phyloP scores from a whole-genome alignment of 2,797 vertebrate genomes.

The Squalus acanthias region DNA sequence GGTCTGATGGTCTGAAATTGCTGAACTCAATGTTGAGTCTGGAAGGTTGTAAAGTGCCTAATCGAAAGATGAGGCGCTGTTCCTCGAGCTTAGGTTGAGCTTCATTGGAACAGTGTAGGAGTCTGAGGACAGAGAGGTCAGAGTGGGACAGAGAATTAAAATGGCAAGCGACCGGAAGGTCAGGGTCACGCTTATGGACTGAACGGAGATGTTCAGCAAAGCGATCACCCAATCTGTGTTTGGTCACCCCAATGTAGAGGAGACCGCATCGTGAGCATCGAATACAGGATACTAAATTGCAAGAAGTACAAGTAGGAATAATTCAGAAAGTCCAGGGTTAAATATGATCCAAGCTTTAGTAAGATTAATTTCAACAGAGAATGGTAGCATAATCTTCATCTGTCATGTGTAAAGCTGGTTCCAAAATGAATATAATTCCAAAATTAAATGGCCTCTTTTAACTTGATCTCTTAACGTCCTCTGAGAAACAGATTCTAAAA shows the following conservation, averaged over 20 bases:
- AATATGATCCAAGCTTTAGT: not conserved
- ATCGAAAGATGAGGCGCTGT: not conserved
- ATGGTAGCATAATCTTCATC: not conserved
- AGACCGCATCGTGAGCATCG: not conserved
- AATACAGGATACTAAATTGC: not conserved
- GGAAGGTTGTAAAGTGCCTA: not conserved
- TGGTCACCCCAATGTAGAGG: too few relatives aligned
- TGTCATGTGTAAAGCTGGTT: not conserved
- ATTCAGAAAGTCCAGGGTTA: not conserved
- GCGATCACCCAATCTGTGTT: too few relatives aligned
- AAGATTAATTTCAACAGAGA: conserved; percentile 3
- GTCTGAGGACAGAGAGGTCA: too few relatives aligned
- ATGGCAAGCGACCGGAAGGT: too few relatives aligned
- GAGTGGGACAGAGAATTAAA: too few relatives aligned
- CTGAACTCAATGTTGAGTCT: not conserved
- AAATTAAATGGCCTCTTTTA: conserved; percentile 36
- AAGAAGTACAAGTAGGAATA: not conserved
- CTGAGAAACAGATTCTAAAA: conserved; percentile 32
- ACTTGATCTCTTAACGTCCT: conserved; percentile 22
- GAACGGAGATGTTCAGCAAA: too few relatives aligned
- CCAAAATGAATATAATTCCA: not conserved
- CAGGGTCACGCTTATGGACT: too few relatives aligned
- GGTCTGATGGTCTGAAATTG: too few relatives aligned
- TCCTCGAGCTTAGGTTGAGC: not conserved
- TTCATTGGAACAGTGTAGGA: not conserved